phyloP scores from a whole-genome alignment of 2,113 vertebrate genomes.

The Antechinus stuartii region DNA sequence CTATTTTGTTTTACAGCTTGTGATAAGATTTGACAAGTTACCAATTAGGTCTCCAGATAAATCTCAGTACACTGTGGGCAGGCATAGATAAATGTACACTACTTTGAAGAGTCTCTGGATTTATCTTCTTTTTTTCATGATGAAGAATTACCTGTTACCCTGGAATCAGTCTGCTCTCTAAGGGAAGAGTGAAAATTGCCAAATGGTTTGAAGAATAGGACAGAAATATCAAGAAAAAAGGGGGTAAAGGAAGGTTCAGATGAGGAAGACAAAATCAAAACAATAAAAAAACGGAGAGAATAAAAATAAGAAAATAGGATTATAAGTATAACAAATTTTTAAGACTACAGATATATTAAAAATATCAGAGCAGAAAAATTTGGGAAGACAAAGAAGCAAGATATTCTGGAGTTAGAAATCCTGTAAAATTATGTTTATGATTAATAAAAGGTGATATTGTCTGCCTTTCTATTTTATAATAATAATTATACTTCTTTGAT shows the following conservation, averaged over 20 bases:
- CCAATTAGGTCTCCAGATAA: neutral
- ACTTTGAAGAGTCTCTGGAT: neutral
- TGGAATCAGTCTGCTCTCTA: neutral
- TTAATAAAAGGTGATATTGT: neutral
- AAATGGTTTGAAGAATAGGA: neutral
- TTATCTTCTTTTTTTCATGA: neutral
- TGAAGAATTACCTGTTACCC: neutral
- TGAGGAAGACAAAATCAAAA: neutral
- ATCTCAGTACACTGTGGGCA: neutral
- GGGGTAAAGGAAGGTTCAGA: neutral
- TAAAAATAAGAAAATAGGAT: neutral
- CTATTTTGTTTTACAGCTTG: neutral
- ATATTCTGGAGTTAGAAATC: neutral
- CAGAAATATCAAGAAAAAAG: neutral
- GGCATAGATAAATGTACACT: neutral
- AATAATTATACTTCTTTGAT: neutral
- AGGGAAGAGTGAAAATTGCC: neutral
- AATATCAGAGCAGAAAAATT: neutral
- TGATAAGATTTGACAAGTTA: neutral
- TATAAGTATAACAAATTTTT: neutral
- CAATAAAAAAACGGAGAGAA: neutral
- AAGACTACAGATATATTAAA: neutral
- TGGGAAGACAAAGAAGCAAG: neutral
- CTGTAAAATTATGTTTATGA: neutral
- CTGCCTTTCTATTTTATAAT: neutral